Conservation (phyloP, 2,797 vertebrate species). For the Sebastolobus alascanus region DNA sequence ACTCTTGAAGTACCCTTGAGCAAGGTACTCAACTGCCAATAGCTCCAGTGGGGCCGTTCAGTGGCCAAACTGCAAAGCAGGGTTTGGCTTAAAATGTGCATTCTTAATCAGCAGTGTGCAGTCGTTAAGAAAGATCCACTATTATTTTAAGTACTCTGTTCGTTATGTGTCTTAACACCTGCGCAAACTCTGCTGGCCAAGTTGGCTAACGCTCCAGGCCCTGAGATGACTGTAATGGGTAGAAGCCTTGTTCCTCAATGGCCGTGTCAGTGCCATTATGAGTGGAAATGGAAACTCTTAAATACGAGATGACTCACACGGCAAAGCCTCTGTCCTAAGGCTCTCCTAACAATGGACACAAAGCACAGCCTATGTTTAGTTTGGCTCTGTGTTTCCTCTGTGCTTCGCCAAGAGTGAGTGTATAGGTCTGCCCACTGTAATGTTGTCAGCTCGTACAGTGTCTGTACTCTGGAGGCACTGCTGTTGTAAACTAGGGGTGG, state of each 20-base stretch:
- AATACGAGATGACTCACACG: slow-evolving; percentile 67
- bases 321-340: slow-evolving; percentile 62
- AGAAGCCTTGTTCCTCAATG: slow-evolving; percentile 49
- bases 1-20: slow-evolving; percentile 42
- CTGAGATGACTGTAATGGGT: slow-evolving; percentile 55
- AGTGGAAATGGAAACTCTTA: slow-evolving; percentile 75
- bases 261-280: slow-evolving; percentile 57
- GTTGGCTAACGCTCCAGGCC: slow-evolving; percentile 32
- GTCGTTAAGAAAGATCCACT: neutral
- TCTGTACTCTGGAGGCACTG: slow-evolving; percentile 10
- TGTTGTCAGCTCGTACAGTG: slow-evolving; percentile 6
- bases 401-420: slow-evolving; percentile 40
- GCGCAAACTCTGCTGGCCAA: slow-evolving; percentile 28
- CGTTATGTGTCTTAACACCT: slow-evolving; percentile 46
- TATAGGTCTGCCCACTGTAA: slow-evolving; percentile 39
- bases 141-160: slow-evolving; percentile 16
- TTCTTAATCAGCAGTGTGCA: slow-evolving; percentile 4
- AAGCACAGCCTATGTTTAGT: slow-evolving; percentile 65
- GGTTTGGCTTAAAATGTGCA: slow-evolving; percentile 6
- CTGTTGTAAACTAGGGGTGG: neutral
- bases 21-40: slow-evolving; percentile 28
- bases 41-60: slow-evolving; percentile 13
- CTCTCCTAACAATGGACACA: slow-evolving; percentile 68
- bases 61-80: neutral
- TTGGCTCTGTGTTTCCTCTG: slow-evolving; percentile 56